Evolutionary conservation across 2,888 invertebrate genomes (phyloP), one percentile per base, ranked within the genome.

Genomic region (Brachypalpus laphriformis): DNA sequence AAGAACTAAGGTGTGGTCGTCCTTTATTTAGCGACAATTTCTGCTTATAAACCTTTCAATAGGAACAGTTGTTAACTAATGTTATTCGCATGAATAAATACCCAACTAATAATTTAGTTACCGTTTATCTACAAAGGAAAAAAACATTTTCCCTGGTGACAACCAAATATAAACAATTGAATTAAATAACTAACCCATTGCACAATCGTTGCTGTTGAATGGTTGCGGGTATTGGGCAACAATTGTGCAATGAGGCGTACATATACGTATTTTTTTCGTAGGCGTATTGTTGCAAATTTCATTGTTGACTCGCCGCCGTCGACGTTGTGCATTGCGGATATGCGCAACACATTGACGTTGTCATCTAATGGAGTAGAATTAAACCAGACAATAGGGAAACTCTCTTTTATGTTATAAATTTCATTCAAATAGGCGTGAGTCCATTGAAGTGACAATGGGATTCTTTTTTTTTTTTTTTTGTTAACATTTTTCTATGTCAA

Each of bases 281-380:
- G 0, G 34, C 8, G 37, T 47, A 59, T 71, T 70, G 70, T 56
- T 31, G 28, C 20, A 57, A 45, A 56, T 70, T 56, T 7, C 40
- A 56, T 42, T 70, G 68, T 70, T 56, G 42, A 70, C 56, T 71
- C 47, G 37, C 47, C 14, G 57, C 34, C 56, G 37, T 37, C 45
- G 40, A 40, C 16, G 31, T 56, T 70, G 42, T 70, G 56, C 56
- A 56, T 56, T 45, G 70, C 66, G 63, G 63, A 63, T 63, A 66
- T 66, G 34, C 31, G 59, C 71, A 71, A 37, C 59, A 47, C 45
- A 63, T 63, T 40, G 51, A 57, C 5, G 18, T 56, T 75, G 34
- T 47, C 57, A 49, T 57, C 57, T 57, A 75, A 75, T 75, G 66
- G 75, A 75, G 75, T 25, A 37, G 75, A 75, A 75, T 56, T 66